Percentiles rank a stretch among this genome's conserved stretches.
These are phyloP conservation scores for Saccopteryx bilineata DNA, from an alignment of 2,113 vertebrate species.

Conservation along the genomic window DNA sequence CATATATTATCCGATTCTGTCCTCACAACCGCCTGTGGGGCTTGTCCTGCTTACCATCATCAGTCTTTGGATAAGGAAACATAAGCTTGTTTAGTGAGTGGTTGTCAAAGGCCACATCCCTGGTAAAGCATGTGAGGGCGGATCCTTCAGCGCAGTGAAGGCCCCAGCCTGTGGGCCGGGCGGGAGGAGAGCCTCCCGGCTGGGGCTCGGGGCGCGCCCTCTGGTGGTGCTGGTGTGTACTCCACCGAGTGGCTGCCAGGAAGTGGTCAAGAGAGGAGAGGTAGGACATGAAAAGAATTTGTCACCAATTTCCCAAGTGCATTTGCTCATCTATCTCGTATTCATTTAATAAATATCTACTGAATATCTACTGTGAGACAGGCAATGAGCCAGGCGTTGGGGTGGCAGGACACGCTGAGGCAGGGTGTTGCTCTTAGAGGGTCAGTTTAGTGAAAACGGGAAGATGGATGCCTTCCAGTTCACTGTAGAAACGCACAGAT, in stretches of 20 bases:
- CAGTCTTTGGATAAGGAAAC: background rate
- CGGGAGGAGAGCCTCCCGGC: background rate
- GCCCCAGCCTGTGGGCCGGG: too few relatives aligned
- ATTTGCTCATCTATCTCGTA: background rate
- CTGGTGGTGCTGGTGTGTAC: background rate
- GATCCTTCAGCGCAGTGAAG: background rate
- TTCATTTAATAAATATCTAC: background rate
- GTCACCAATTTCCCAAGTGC: background rate
- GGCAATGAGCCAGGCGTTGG: background rate
- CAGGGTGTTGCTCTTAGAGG: background rate
- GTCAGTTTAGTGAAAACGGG: background rate
- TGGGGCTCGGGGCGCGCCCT: background rate
- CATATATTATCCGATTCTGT: background rate
- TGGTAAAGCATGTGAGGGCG: background rate
- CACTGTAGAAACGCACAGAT: background rate
- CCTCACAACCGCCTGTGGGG: accelerated
- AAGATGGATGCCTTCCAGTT: background rate
- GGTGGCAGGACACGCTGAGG: background rate
- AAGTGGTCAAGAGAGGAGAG: background rate
- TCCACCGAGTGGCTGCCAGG: background rate
- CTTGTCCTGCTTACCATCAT: background rate
- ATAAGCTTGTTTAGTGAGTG: background rate
- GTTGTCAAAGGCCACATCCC: background rate
- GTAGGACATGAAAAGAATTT: background rate
- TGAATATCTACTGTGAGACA: background rate